Conservation (phyloP, 2,113 vertebrate species). For the Neofelis nebulosa region DNA sequence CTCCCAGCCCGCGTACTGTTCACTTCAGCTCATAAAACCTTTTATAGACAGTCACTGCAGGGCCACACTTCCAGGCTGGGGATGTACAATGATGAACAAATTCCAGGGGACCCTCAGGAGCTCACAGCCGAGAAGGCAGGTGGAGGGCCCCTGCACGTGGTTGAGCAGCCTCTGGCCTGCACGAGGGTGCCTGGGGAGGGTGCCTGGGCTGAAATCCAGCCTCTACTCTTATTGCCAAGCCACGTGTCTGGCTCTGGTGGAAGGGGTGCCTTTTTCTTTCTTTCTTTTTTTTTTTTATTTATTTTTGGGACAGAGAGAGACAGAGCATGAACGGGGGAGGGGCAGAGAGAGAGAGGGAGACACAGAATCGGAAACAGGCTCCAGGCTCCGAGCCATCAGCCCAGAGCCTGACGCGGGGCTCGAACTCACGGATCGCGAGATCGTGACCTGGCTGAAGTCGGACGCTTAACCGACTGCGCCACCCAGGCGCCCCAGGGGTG, state of each 20-base stretch:
- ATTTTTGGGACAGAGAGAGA: too few species aligned
- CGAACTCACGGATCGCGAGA: too few species aligned
- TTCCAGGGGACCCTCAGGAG: background rate
- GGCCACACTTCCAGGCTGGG: background rate
- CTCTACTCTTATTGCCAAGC: background rate
- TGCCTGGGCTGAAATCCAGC: background rate
- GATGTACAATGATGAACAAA: background rate
- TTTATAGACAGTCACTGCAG: background rate
- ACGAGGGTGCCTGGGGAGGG: background rate
- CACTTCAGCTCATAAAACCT: background rate
- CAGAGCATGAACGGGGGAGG: too few species aligned
- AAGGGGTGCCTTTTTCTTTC: background rate
- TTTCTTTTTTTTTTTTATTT: too few species aligned
- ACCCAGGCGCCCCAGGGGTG: too few species aligned
- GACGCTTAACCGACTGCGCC: too few species aligned
- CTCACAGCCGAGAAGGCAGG: background rate
- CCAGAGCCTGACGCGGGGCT: too few species aligned
- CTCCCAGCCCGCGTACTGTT: background rate
- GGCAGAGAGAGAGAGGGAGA: too few species aligned
- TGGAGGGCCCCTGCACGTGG: background rate
- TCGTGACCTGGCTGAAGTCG: too few species aligned
- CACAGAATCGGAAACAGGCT: too few species aligned
- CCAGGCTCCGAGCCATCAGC: too few species aligned
- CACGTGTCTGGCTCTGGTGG: background rate
- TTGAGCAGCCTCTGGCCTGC: background rate